Evolutionary conservation across 1,140 invertebrate genomes (phyloP).

Genomic region (Acromyrmex heyeri): DNA sequence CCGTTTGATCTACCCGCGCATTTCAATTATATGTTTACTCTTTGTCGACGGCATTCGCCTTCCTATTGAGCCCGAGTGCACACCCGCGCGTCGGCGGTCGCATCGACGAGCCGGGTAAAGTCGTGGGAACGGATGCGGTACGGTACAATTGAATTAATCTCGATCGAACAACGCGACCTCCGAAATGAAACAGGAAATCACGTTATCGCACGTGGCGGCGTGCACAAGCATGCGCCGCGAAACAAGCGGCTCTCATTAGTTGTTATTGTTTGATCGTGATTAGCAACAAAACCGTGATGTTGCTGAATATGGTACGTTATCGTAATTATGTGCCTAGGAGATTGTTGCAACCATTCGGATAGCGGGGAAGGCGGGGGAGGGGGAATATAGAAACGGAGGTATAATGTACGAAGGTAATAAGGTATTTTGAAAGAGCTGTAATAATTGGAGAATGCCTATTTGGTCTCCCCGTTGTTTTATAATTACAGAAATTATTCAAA

Average conservation of each 20-base stretch:
- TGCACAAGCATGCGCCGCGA: slow-evolving; percentile 42
- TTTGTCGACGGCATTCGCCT: slow-evolving; percentile 67
- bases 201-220: slow-evolving; percentile 65
- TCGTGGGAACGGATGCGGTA: slow-evolving; percentile 68
- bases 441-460: background rate
- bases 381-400: background rate
- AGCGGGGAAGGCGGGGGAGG: background rate
- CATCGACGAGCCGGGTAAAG: slow-evolving; percentile 57
- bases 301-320: slow-evolving; percentile 52
- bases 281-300: slow-evolving; percentile 48
- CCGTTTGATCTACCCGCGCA: slow-evolving; percentile 73
- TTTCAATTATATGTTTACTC: slow-evolving; percentile 77
- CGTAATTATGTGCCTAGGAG: slow-evolving; percentile 44
- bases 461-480: background rate
- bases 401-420: no score
- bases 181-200: slow-evolving; percentile 74
- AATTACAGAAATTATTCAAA: slow-evolving; percentile 6
- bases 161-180: slow-evolving; percentile 70
- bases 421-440: background rate
- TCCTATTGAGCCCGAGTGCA: slow-evolving; percentile 34
- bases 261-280: slow-evolving; percentile 66
- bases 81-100: background rate
- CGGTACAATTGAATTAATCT: slow-evolving; percentile 75
- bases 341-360: slow-evolving; percentile 19
- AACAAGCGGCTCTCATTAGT: slow-evolving; percentile 71